Percentiles rank a stretch among this genome's conserved stretches.
These are phyloP conservation scores for Harpagoxenus sublaevis DNA, from an alignment of 2,888 invertebrate genomes.

Conservation along the genomic window DNA sequence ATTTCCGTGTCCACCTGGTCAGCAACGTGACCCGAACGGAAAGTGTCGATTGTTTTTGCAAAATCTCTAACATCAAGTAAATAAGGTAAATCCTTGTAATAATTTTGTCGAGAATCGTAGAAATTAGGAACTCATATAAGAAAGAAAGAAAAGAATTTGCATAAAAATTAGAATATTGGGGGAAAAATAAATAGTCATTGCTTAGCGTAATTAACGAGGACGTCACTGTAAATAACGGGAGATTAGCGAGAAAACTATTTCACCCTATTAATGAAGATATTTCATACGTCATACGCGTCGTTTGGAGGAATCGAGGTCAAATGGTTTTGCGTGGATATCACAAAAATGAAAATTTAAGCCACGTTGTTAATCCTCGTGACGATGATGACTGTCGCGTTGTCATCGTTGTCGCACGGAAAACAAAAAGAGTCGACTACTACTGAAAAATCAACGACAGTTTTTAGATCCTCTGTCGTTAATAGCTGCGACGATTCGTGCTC, in stretches of 20 bases:
- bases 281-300: background rate
- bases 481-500: background rate
- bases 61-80: background rate
- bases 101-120: background rate
- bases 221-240: background rate
- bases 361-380: conserved; percentile 5
- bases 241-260: background rate
- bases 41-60: background rate
- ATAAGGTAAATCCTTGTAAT: background rate
- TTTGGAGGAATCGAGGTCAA: conserved; percentile 11
- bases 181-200: background rate
- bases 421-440: background rate
- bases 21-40: conserved; percentile 10
- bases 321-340: conserved; percentile 6
- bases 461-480: background rate
- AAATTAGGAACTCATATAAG: background rate
- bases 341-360: conserved; percentile 20
- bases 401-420: background rate
- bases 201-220: background rate
- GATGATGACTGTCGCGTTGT: conserved; percentile 11
- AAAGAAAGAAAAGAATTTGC: background rate
- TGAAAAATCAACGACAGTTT: background rate
- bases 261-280: background rate
- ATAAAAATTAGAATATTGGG: background rate
- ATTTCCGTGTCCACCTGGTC: background rate